Percentiles rank a stretch among this genome's conserved stretches.
Evolutionary conservation across 2,888 invertebrate genomes (phyloP).

Genomic region (Tipula vernalis): DNA sequence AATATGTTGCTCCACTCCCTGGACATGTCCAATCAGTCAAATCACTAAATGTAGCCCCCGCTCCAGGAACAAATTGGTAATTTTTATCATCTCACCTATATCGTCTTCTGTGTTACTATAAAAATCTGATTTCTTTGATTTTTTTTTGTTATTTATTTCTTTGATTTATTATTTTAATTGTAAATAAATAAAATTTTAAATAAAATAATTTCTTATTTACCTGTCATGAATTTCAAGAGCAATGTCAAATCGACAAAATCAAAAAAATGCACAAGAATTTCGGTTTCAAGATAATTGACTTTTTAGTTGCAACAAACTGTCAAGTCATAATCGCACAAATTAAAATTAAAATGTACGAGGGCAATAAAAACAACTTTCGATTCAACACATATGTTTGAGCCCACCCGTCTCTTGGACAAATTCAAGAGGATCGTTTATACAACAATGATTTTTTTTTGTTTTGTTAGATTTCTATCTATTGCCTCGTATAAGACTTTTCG

Average conservation of each 20-base stretch:
- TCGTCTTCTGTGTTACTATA: not conserved
- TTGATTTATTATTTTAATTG: not conserved
- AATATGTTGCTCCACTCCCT: not conserved
- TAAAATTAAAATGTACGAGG: not conserved
- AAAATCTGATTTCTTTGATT: no score
- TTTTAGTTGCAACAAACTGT: not conserved
- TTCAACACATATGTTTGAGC: no score
- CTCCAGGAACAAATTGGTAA: conserved; percentile 29
- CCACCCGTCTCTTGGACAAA: no score
- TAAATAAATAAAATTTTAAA: not conserved
- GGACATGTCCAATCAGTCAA: conserved; percentile 7
- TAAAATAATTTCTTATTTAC: not conserved
- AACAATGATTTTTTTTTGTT: no score
- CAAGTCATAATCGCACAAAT: not conserved
- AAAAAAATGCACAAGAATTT: not conserved
- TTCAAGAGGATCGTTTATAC: no score
- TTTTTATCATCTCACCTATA: conserved; percentile 12
- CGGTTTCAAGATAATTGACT: not conserved
- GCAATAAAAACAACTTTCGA: no score
- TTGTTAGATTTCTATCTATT: no score
- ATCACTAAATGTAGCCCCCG: not conserved
- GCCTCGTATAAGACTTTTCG: no score
- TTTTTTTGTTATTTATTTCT: not conserved
- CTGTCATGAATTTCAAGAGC: not conserved
- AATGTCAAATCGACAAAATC: not conserved